These are phyloP conservation scores for Lasioglossum oenotherae DNA, from an alignment of 2,888 invertebrate genomes.

Conservation along the genomic window DNA sequence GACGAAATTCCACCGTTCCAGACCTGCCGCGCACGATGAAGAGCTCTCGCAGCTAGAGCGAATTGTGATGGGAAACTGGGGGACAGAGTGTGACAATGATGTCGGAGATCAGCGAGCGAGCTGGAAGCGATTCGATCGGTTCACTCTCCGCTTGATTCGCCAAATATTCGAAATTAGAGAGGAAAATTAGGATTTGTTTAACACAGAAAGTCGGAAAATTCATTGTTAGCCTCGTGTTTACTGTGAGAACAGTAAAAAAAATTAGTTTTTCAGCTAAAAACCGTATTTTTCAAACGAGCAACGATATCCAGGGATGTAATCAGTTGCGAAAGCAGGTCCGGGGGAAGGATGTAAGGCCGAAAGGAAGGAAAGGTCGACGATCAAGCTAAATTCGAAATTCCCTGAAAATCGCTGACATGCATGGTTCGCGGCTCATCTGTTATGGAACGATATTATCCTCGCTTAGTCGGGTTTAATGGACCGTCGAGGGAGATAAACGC, in stretches of 20 bases:
- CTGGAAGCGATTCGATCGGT: background rate
- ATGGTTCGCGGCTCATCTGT: constrained; percentile 60
- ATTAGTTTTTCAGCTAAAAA: background rate
- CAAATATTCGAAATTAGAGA: too few species aligned
- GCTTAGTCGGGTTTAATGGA: constrained; percentile 63
- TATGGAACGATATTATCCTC: constrained; percentile 60
- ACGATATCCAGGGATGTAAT: background rate
- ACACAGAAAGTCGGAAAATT: background rate
- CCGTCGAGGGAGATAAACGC: constrained; percentile 69
- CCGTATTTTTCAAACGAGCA: too few species aligned
- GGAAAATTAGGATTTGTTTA: too few species aligned
- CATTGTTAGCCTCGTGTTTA: background rate
- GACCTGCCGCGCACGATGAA: background rate
- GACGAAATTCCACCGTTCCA: constrained; percentile 16
- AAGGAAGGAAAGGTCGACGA: constrained; percentile 5
- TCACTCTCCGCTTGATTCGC: background rate
- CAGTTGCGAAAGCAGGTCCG: background rate
- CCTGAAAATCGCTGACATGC: constrained; percentile 52
- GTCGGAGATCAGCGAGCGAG: background rate
- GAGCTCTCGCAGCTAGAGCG: background rate
- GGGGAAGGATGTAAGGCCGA: background rate
- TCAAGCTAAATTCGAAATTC: constrained; percentile 42
- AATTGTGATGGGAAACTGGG: background rate
- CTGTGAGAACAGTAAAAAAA: background rate
- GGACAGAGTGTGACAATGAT: background rate